Base-by-base conservation (phyloP, 2,888 invertebrate species). In the Nematopogon swammerdamellus region DNA sequence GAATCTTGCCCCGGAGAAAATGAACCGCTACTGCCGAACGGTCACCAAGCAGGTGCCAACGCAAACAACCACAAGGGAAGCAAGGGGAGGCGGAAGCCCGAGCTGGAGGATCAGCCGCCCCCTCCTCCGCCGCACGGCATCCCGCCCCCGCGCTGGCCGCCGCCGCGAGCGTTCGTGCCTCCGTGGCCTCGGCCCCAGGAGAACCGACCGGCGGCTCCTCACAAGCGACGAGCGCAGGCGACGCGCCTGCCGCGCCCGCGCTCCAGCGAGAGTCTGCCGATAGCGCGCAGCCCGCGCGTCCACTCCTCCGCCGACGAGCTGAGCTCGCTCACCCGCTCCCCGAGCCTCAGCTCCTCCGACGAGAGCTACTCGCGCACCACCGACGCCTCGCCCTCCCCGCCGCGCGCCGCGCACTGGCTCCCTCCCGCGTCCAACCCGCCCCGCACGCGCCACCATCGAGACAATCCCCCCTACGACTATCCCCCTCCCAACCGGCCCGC, bases 231-330 rank as follows among this genome's bases (percentile, higher is more conserved):
- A 48, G 70, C 72, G 0, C 72, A 75, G 0, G 61, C 71, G 0
- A 43, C 49, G 51, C 72, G 83, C 44, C 62, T 87, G 30, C 85
- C 86, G 20, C 69, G 87, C 44, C 87, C 86, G 50, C 82, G 86
- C 49, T 86, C 86, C 1, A 86, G 87, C 55, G 87, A 87, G 59
- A 86, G 86, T 57, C 63, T 87, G 11, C 82, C 81, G 1, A 79
- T 85, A 18, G 80, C 81, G 3, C 67, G 80, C 45, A 79, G 81
- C 54, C 85, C 84, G 17, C 71, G 86, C 42, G 85, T 86, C 2
- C 88, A 88, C 62, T 91, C 91, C 5, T 92, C 91, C 2, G 91
- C 91, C 1, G 91, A 92, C 63, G 92, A 92, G 67, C 83, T 91
- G 19, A 91, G 90, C 60, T 91, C 91, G 0, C 74, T 91, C 10